These are phyloP conservation scores for Plagiodera versicolora DNA, from an alignment of 2,888 invertebrate genomes.

Conservation along the genomic window DNA sequence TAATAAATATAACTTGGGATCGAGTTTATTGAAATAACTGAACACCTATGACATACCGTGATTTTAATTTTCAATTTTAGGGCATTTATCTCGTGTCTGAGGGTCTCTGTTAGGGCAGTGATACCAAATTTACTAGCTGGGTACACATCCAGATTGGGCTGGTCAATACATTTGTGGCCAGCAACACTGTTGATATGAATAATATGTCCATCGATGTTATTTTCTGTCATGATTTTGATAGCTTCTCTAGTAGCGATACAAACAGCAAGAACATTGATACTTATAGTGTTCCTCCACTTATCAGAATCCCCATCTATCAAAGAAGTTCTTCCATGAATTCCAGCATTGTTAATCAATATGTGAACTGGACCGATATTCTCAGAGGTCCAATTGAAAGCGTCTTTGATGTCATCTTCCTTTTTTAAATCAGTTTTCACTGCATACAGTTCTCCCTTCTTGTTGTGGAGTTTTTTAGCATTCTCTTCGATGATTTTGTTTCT, in stretches of 20 bases:
- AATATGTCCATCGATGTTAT: slow-evolving; percentile 17
- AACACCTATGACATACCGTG: slow-evolving; percentile 17
- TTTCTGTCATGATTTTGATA: slow-evolving; percentile 12
- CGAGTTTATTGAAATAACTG: background rate
- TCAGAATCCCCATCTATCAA: slow-evolving; percentile 39
- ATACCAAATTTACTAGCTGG: slow-evolving; percentile 37
- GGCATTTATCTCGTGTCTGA: slow-evolving; percentile 32
- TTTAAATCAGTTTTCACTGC: slow-evolving; percentile 48
- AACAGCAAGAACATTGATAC: slow-evolving; percentile 33
- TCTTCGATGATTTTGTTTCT: slow-evolving; percentile 34
- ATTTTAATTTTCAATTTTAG: slow-evolving; percentile 28
- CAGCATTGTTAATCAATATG: slow-evolving; percentile 52
- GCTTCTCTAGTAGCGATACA: slow-evolving; percentile 21
- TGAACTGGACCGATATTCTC: slow-evolving; percentile 48
- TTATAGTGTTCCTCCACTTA: slow-evolving; percentile 32
- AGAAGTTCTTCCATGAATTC: slow-evolving; percentile 32
- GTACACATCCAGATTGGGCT: slow-evolving; percentile 22
- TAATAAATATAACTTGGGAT: no score
- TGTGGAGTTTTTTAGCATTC: slow-evolving; percentile 26
- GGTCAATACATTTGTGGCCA: slow-evolving; percentile 2
- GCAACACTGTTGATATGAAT: slow-evolving; percentile 17
- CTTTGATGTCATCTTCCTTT: slow-evolving; percentile 45
- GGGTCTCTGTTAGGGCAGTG: slow-evolving; percentile 34
- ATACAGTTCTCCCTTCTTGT: slow-evolving; percentile 43
- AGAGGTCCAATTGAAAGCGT: slow-evolving; percentile 46